A percentile compares a stretch with the other conserved stretches of the same genome.
These are phyloP conservation scores for Scaptomyza tumidula DNA, from an alignment of 2,888 invertebrate genomes.

Conservation along the genomic window DNA sequence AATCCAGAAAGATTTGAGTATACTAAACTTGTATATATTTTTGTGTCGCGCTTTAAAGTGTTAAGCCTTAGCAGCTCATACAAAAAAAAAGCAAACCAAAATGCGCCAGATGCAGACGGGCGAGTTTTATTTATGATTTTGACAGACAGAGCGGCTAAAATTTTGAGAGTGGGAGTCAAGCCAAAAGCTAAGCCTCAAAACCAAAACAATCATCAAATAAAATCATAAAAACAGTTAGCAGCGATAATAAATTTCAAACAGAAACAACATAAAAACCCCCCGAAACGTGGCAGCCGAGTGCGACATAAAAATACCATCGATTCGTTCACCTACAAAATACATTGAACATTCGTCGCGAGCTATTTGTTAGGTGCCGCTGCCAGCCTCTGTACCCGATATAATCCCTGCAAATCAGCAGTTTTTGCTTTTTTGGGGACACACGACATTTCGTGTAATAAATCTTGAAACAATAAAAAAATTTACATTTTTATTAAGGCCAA, in stretches of 20 bases:
- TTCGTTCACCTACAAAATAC: slow-evolving; percentile 42
- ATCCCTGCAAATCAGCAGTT: slow-evolving; percentile 74
- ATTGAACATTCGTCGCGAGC: slow-evolving; percentile 22
- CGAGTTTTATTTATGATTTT: slow-evolving; percentile 68
- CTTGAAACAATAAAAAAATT: slow-evolving; percentile 74
- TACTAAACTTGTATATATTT: slow-evolving; percentile 3
- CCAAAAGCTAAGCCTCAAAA: slow-evolving; percentile 51
- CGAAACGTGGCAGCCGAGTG: slow-evolving; percentile 54
- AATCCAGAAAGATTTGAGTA: neutral
- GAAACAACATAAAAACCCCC: slow-evolving; percentile 62
- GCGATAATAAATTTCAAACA: slow-evolving; percentile 74
- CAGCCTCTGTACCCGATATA: slow-evolving; percentile 20
- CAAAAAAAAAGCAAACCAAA: slow-evolving; percentile 22
- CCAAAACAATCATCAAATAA: slow-evolving; percentile 78
- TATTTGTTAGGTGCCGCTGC: slow-evolving; percentile 30
- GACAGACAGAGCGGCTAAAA: slow-evolving; percentile 32
- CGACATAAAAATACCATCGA: slow-evolving; percentile 63
- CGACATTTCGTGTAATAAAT: slow-evolving; percentile 65
- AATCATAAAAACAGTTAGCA: slow-evolving; percentile 79
- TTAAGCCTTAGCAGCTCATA: slow-evolving; percentile 33
- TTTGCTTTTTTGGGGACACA: slow-evolving; percentile 39
- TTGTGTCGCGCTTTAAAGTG: slow-evolving; percentile 34
- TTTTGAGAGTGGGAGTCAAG: slow-evolving; percentile 4
- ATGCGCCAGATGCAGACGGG: slow-evolving; percentile 50
- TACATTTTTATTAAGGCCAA: slow-evolving; percentile 67